These are phyloP conservation scores for Pholis gunnellus DNA, from an alignment of 2,113 vertebrate species.

Conservation along the genomic window DNA sequence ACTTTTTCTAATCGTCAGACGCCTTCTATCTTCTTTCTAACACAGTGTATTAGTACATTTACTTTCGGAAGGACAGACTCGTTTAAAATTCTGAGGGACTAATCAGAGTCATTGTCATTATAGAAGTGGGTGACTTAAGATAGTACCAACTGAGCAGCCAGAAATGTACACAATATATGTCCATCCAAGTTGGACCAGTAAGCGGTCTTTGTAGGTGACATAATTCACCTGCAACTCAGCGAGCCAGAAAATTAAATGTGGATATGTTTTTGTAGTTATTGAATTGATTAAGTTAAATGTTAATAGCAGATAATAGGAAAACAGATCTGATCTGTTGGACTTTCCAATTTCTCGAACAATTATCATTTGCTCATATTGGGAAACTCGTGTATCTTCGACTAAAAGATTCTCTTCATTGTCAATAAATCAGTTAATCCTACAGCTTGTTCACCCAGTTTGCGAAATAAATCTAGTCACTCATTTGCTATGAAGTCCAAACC, in stretches of 20 bases:
- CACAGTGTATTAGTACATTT: background rate
- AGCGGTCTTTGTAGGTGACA: background rate
- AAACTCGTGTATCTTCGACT: background rate
- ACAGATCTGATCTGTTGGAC: background rate
- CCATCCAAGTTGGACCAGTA: background rate
- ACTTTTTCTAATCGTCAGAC: background rate
- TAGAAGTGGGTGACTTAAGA: background rate
- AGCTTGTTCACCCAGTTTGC: background rate
- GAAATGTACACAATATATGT: background rate
- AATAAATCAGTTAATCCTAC: background rate
- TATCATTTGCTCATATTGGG: background rate
- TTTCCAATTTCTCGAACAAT: background rate
- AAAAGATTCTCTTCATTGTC: background rate
- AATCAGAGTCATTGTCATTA: background rate
- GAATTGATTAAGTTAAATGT: background rate
- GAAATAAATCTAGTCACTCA: background rate
- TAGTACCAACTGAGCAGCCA: background rate
- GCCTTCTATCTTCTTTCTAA: background rate
- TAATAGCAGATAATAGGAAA: background rate
- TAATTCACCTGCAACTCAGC: background rate
- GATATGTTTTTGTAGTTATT: background rate
- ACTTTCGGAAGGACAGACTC: background rate
- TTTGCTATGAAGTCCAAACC: background rate
- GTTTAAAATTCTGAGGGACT: background rate
- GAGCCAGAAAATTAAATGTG: background rate